Conservation (phyloP, 2,113 vertebrate genomes). For the Zosterops borbonicus region DNA sequence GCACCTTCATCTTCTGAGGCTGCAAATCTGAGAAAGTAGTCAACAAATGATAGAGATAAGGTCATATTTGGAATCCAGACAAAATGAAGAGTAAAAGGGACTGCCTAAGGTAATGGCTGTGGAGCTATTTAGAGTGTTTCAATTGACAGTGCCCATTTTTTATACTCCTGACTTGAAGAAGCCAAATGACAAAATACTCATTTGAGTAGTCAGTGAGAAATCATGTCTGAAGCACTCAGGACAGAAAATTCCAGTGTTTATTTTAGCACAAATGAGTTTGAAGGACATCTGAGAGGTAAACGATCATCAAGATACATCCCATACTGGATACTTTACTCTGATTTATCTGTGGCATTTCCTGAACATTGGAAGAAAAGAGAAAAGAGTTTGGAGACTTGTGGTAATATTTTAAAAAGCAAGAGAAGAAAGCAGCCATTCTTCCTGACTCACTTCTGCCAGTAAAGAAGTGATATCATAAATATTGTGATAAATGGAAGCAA, state of each 20-base stretch:
- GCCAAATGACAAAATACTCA: constrained; percentile 28
- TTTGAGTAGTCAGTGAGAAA: constrained; percentile 16
- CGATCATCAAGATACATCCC: neutral
- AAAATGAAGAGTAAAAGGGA: constrained; percentile 25
- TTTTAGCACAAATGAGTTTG: constrained; percentile 5
- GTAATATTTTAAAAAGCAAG: neutral
- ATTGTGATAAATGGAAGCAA: neutral
- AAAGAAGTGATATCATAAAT: neutral
- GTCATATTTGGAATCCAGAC: constrained; percentile 23
- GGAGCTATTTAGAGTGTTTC: constrained; percentile 27
- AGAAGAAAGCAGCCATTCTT: neutral
- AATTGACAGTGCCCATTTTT: constrained; percentile 15
- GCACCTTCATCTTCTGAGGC: neutral
- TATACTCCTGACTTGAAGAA: constrained; percentile 9
- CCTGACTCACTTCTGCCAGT: neutral
- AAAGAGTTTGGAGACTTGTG: neutral
- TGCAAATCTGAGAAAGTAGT: neutral
- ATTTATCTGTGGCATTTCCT: neutral
- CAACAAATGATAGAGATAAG: neutral
- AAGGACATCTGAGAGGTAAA: neutral
- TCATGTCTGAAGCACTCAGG: constrained; percentile 4
- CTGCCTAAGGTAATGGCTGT: constrained; percentile 31
- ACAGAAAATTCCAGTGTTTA: constrained; percentile 1
- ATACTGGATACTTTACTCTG: neutral
- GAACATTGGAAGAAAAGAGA: neutral